phyloP scores from a whole-genome alignment of 1,140 invertebrate genomes.

The Kradibia gibbosae region DNA sequence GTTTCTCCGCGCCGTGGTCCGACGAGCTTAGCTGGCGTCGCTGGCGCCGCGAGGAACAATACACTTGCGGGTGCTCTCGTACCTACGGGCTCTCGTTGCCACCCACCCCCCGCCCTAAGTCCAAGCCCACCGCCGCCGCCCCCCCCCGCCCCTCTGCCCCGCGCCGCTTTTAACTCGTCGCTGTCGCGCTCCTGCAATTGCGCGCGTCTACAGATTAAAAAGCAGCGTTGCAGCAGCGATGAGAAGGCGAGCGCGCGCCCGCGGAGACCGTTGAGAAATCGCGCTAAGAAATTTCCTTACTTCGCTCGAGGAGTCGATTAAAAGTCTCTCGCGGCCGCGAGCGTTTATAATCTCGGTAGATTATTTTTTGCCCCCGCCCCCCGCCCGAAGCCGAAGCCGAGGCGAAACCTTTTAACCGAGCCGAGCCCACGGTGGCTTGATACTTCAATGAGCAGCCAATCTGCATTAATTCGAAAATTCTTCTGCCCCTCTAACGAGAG shows the following conservation, averaged over 20 bases:
- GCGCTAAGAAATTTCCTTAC: neutral
- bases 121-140: too few relatives aligned
- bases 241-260: neutral
- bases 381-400: too few relatives aligned
- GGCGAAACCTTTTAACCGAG: neutral
- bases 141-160: too few relatives aligned
- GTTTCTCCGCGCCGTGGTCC: constrained; percentile 52
- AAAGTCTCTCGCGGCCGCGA: neutral
- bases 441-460: neutral
- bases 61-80: constrained; percentile 40
- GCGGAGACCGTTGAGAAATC: constrained; percentile 1
- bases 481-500: neutral
- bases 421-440: neutral
- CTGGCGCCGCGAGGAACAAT: constrained; percentile 53
- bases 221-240: neutral
- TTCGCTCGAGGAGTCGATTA: constrained; percentile 9
- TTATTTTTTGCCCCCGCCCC: neutral
- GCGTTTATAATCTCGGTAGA: neutral
- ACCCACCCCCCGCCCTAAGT: too few relatives aligned
- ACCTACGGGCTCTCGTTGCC: neutral
- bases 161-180: too few relatives aligned
- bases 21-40: constrained; percentile 54
- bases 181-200: neutral
- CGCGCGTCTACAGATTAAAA: constrained; percentile 1
- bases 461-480: neutral